Conservation (phyloP, 2,113 vertebrate species). For the Protobothrops mucrosquamatus region DNA sequence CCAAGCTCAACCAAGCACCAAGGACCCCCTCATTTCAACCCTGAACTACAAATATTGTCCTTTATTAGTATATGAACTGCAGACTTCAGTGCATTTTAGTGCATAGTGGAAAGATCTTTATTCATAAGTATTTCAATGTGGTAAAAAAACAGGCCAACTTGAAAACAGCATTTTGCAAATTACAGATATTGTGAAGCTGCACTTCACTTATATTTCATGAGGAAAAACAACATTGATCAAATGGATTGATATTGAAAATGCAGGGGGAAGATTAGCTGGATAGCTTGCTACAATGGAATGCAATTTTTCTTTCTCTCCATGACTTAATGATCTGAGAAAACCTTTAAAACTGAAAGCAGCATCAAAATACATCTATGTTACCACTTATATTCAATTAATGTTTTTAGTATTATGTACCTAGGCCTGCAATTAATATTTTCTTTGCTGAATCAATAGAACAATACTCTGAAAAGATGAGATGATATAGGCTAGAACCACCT, state of each 20-base stretch:
- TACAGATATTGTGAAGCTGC: background rate
- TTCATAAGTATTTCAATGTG: background rate
- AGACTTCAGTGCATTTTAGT: background rate
- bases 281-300: constrained; percentile 6
- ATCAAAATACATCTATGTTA: constrained; percentile 10
- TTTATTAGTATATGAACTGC: background rate
- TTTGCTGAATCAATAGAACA: background rate
- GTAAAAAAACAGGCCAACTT: background rate
- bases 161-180: background rate
- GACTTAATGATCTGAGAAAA: background rate
- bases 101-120: background rate
- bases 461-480: background rate
- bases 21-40: background rate
- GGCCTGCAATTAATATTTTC: background rate
- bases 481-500: background rate
- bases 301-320: background rate
- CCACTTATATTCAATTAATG: background rate
- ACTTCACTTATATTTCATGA: constrained; percentile 17
- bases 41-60: too few species aligned
- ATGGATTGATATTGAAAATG: background rate
- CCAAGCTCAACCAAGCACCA: background rate
- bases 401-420: constrained; percentile 1
- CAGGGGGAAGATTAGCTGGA: constrained; percentile 1
- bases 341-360: constrained; percentile 6
- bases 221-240: constrained; percentile 16